Percentiles rank a stretch among this genome's conserved stretches.
Conservation (phyloP, 2,797 vertebrate genomes). For the Melanogrammus aeglefinus region DNA sequence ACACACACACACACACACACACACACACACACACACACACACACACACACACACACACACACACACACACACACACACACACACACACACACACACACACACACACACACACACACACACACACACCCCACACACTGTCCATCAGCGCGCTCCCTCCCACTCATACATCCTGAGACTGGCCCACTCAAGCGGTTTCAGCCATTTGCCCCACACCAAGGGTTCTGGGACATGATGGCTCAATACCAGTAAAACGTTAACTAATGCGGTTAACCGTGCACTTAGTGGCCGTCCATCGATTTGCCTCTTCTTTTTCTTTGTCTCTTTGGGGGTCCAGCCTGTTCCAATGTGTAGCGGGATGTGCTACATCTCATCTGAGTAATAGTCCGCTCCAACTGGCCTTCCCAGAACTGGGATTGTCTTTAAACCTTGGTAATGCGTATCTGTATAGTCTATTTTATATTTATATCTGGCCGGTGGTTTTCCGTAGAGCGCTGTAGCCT, state of each 20-base stretch:
- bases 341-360: constrained; percentile 39
- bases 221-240: constrained; percentile 51
- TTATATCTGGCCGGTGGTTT: constrained; percentile 44
- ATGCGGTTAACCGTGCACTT: constrained; percentile 57
- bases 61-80: too few species aligned
- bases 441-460: neutral
- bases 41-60: too few species aligned
- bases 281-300: constrained; percentile 59
- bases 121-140: neutral
- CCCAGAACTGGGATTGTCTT: constrained; percentile 42
- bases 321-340: neutral
- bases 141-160: neutral
- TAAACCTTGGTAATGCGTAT: constrained; percentile 12
- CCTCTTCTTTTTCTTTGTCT: constrained; percentile 37
- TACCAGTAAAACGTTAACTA: constrained; percentile 62
- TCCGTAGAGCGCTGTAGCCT: constrained; percentile 37
- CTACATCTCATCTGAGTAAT: constrained; percentile 54
- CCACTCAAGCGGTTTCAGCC: neutral
- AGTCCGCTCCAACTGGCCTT: constrained; percentile 34
- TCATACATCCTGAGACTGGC: neutral
- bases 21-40: too few species aligned
- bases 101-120: neutral
- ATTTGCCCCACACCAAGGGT: constrained; percentile 26
- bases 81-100: too few species aligned
- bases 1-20: too few species aligned